Evolutionary conservation across 1,140 invertebrate species (phyloP).

Genomic region (Drosophila melanogaster): DNA sequence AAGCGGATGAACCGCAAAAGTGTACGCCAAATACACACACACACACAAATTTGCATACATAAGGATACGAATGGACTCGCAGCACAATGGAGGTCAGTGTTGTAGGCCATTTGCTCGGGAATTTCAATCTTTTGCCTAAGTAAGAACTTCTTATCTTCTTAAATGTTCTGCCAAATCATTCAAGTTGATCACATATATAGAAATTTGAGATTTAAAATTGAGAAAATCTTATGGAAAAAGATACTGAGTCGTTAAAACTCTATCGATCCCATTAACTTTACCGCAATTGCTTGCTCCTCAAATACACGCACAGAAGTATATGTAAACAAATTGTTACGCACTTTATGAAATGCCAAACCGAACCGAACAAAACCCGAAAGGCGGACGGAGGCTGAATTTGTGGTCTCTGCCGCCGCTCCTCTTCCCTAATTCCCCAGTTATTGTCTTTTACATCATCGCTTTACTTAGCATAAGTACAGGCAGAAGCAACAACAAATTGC

Average conservation of each 20-base stretch:
- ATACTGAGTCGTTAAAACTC: background rate
- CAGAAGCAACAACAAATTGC: constrained; percentile 72
- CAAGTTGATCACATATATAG: background rate
- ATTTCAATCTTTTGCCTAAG: background rate
- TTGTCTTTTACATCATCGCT: constrained; percentile 82
- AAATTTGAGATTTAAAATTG: background rate
- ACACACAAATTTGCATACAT: constrained; percentile 25
- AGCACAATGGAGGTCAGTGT: constrained; percentile 2
- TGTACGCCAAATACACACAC: constrained; percentile 32
- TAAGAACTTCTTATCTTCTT: too few relatives aligned
- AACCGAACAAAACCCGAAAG: constrained; percentile 20
- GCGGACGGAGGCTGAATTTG: constrained; percentile 59
- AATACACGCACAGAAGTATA: constrained; percentile 50
- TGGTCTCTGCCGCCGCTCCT: constrained; percentile 61
- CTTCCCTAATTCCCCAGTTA: constrained; percentile 32
- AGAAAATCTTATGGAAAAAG: too few relatives aligned
- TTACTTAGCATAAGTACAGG: constrained; percentile 81
- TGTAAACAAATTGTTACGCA: constrained; percentile 73
- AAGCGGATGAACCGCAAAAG: constrained; percentile 59
- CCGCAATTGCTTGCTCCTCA: constrained; percentile 5
- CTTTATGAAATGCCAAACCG: constrained; percentile 71
- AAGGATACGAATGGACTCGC: constrained; percentile 8
- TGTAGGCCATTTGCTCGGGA: background rate
- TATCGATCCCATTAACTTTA: constrained; percentile 2
- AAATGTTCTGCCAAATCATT: too few relatives aligned